Base-by-base conservation (phyloP, 2,797 vertebrate genomes). In the Artibeus lituratus region DNA sequence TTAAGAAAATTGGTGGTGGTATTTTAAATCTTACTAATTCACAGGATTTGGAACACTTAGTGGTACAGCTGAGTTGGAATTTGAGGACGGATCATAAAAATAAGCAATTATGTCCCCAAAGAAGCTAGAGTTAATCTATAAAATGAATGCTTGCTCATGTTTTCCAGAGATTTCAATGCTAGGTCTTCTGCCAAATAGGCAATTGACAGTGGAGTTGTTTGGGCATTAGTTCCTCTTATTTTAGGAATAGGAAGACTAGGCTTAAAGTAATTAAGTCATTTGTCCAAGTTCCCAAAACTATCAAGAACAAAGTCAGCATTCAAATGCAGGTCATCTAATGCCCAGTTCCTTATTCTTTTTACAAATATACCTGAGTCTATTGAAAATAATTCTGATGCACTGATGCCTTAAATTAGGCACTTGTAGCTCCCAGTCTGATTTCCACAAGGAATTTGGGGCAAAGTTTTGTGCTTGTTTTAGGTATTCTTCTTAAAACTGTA, bases 71-170 rank as follows among this genome's bases (percentile, higher is more conserved):
- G 24, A 73, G 35, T 35, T 94, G 35, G 47, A 89, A 87, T 77
- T 91, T 93, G 51, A 87, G 26, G 7, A 80, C 89, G 11, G 8
- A 39, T 15, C 22, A 84, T 93, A 49, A 91, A 77, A 89, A 44
- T 69, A 73, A 80, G n/a, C 19, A 81, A 15, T 65, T 39, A 67
- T 69, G 10, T 81, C 42, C 65, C 51, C 24, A 32, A 57, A 94
- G 53, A 83, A 81, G n/a, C 93, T 90, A 11, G 16, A 94, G 47
- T 65, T 92, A 94, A 95, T 94, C 55, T 73, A 37, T 84, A 9
- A 95, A 94, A 94, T 87, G 19, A 95, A 87, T 92, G 21, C 26
- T 74, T 94, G 72, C 18, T n/a, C 91, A 78, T 85, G 21, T 24
- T 90, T 90, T 49, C 47, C 55, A 92, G 35, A 59, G 42, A 67